These are phyloP conservation scores for Aegypius monachus DNA, from an alignment of 2,113 vertebrate species.

Conservation along the genomic window DNA sequence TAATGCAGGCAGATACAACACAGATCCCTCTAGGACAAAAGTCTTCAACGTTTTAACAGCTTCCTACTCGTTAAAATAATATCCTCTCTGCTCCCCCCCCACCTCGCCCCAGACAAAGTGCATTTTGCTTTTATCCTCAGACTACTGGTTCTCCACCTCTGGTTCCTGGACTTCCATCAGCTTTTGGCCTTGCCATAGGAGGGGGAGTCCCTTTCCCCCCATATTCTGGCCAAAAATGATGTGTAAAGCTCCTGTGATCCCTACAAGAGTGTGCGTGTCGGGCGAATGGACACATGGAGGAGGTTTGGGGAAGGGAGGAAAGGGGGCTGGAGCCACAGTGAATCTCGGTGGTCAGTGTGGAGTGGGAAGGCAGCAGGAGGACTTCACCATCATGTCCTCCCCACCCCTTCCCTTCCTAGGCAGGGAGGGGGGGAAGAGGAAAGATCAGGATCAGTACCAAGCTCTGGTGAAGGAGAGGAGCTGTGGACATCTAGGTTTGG, in stretches of 20 bases:
- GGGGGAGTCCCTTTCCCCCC: not conserved
- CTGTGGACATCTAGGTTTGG: not conserved
- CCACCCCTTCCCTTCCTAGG: not conserved
- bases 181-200: not conserved
- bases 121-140: not conserved
- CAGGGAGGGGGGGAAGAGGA: rapidly evolving
- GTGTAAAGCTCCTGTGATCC: not conserved
- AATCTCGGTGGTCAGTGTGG: rapidly evolving
- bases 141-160: not conserved
- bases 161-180: not conserved
- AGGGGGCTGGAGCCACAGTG: not conserved
- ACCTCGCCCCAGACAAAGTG: not conserved
- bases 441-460: not conserved
- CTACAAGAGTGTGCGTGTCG: rapidly evolving
- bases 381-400: not conserved
- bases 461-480: not conserved
- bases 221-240: not conserved
- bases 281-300: not conserved
- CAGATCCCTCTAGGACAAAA: not conserved
- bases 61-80: not conserved
- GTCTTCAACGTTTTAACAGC: not conserved
- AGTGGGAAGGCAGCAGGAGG: not conserved
- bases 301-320: not conserved
- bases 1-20: not conserved
- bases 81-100: not conserved